phyloP scores from a whole-genome alignment of 2,888 invertebrate species.

The Scaptomyza parva region DNA sequence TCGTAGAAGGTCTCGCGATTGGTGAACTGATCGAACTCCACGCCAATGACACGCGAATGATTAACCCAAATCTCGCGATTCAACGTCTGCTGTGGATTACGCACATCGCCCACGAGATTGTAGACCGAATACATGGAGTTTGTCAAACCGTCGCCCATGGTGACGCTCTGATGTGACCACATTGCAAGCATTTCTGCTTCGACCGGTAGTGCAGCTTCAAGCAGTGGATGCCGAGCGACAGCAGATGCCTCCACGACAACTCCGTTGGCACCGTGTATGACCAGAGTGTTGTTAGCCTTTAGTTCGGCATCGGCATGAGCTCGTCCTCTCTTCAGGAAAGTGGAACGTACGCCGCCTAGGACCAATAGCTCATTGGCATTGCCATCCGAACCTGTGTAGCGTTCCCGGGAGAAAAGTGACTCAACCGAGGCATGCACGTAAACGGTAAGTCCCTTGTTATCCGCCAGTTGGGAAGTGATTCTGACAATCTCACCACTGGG shows the following conservation, averaged over 20 bases:
- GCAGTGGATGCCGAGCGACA: constrained; percentile 91
- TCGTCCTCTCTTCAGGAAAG: constrained; percentile 89
- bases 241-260: constrained; percentile 91
- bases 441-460: constrained; percentile 91
- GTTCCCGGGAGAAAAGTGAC: constrained; percentile 86
- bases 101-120: constrained; percentile 93
- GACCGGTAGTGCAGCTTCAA: constrained; percentile 93
- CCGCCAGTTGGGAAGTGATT: constrained; percentile 91
- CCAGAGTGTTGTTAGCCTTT: constrained; percentile 91
- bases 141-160: constrained; percentile 90
- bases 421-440: constrained; percentile 88
- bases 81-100: constrained; percentile 93
- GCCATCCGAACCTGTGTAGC: constrained; percentile 84
- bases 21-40: constrained; percentile 96
- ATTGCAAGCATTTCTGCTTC: constrained; percentile 96
- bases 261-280: constrained; percentile 91
- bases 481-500: constrained; percentile 96
- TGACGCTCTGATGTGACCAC: constrained; percentile 93
- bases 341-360: constrained; percentile 88
- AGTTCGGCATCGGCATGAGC: constrained; percentile 91
- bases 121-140: constrained; percentile 93
- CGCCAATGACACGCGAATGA: constrained; percentile 93
- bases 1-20: constrained; percentile 96
- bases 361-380: constrained; percentile 87
- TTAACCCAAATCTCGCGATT: constrained; percentile 96